phyloP scores from a whole-genome alignment of 2,113 vertebrate species.

The Tragelaphus imberbis region DNA sequence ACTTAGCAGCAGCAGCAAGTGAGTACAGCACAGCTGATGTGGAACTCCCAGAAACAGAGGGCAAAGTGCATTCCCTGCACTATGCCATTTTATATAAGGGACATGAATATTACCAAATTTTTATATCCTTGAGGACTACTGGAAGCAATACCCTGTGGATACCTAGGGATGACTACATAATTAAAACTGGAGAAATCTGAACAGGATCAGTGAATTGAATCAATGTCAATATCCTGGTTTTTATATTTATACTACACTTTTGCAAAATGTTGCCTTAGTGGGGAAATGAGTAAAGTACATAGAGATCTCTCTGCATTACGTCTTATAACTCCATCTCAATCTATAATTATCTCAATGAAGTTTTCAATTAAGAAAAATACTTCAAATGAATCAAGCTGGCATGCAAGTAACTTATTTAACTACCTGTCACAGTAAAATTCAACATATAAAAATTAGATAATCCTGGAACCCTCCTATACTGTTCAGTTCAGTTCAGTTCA shows the following conservation, averaged over 20 bases:
- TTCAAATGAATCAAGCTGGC: not conserved
- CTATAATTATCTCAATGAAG: not conserved
- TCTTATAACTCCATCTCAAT: not conserved
- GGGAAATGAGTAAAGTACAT: not conserved
- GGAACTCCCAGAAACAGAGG: not conserved
- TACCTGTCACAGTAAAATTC: not conserved
- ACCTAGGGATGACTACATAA: not conserved
- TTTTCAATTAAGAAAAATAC: not conserved
- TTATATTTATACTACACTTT: not conserved
- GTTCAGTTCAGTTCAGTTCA: not conserved
- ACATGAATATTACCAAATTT: not conserved
- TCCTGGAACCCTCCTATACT: not conserved
- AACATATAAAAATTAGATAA: not conserved
- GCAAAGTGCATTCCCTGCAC: not conserved
- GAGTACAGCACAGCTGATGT: not conserved
- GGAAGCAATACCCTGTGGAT: not conserved
- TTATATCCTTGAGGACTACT: not conserved
- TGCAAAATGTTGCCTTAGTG: not conserved
- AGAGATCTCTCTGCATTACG: not conserved
- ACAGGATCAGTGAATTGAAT: not conserved
- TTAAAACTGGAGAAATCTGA: not conserved
- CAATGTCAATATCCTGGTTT: not conserved
- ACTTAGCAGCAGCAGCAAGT: no score
- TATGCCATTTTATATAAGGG: not conserved
- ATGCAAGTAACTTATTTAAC: not conserved